Conservation (phyloP, 30 jellyfish, hydroid and myxozoan species). For the Rhopilema esculentum region DNA sequence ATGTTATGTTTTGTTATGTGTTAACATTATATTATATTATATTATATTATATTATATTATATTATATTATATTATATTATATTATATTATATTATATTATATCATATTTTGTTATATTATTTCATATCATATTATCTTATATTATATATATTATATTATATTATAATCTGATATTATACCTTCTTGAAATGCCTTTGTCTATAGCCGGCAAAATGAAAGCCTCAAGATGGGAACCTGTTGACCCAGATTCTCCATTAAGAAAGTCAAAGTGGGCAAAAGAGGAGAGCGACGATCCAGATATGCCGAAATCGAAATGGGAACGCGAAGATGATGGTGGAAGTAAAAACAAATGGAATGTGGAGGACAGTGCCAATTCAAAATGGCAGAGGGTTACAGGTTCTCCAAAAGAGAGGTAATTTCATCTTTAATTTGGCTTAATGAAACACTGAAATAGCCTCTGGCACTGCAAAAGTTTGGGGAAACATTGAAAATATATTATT, state of each 20-base stretch:
- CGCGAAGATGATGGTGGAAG: constrained; percentile 61
- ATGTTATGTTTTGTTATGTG: too few species aligned
- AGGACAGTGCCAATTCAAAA: constrained; percentile 20
- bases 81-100: too few species aligned
- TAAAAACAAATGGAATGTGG: constrained; percentile 25
- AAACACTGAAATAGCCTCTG: background rate
- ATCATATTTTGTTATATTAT: too few species aligned
- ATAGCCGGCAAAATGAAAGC: constrained; percentile 32
- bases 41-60: too few species aligned
- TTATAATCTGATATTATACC: too few species aligned
- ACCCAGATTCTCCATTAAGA: constrained; percentile 50
- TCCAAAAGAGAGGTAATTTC: constrained; percentile 37
- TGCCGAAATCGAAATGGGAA: constrained; percentile 69
- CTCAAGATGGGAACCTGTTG: constrained; percentile 61
- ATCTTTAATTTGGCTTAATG: too few species aligned
- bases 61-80: too few species aligned
- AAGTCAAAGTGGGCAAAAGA: constrained; percentile 83
- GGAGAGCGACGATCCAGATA: constrained; percentile 51
- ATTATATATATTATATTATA: too few species aligned
- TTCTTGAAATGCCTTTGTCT: too few species aligned
- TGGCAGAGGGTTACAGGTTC: constrained; percentile 57
- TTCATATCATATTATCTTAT: too few species aligned
- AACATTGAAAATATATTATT: too few species aligned
- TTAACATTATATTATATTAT: too few species aligned
- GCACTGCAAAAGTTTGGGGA: background rate